A percentile compares a stretch with the other conserved stretches of the same genome.
These are phyloP conservation scores for Zootermopsis nevadensis DNA, from an alignment of 2,888 invertebrate genomes.

Conservation along the genomic window DNA sequence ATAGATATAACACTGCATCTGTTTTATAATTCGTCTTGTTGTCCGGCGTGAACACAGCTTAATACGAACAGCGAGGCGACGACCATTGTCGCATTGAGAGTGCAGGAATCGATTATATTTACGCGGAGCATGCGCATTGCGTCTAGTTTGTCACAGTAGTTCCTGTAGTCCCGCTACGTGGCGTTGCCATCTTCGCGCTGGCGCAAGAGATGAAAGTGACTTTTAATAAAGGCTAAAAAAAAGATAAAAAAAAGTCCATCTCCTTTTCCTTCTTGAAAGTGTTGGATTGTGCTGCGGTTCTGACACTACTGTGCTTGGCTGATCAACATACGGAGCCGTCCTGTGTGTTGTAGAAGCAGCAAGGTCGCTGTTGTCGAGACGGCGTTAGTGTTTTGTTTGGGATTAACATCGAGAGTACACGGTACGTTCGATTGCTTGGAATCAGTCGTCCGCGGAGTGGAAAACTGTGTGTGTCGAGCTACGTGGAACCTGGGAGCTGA, in stretches of 20 bases:
- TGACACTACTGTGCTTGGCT: not conserved
- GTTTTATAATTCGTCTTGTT: no score
- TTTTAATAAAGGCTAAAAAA: constrained; percentile 19
- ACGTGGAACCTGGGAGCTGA: not conserved
- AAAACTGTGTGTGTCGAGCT: not conserved
- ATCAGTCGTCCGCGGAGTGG: not conserved
- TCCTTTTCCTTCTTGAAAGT: constrained; percentile 34
- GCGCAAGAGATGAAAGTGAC: constrained; percentile 34
- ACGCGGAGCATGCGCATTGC: constrained; percentile 16
- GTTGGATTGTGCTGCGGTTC: not conserved
- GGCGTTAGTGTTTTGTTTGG: constrained; percentile 1
- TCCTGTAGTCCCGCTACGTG: constrained; percentile 24
- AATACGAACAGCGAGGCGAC: not conserved
- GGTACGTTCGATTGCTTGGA: not conserved
- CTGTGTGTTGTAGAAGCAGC: not conserved
- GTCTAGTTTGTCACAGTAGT: constrained; percentile 16
- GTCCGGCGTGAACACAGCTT: not conserved
- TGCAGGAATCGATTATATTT: constrained; percentile 22
- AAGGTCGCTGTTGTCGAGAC: not conserved
- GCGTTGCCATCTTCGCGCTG: constrained; percentile 34
- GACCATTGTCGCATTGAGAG: not conserved
- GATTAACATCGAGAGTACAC: constrained; percentile 1
- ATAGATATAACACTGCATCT: no score
- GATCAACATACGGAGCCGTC: not conserved
- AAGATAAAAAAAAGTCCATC: constrained; percentile 13